These are phyloP conservation scores for Monodelphis domestica DNA, from an alignment of 2,797 vertebrate genomes.

Conservation along the genomic window DNA sequence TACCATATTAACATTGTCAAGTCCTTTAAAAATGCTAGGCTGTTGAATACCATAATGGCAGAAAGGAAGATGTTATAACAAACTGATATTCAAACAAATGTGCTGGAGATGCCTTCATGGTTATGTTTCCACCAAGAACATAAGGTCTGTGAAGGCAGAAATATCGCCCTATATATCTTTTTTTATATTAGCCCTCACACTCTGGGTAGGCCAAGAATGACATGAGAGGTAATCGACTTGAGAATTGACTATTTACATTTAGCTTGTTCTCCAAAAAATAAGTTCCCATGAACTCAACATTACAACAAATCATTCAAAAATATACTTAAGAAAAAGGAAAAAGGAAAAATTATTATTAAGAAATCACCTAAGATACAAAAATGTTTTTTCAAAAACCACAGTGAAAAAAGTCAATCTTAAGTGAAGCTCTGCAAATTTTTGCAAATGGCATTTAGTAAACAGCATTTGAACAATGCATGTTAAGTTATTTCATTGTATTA, in stretches of 20 bases:
- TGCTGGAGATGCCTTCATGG: slow-evolving; percentile 20
- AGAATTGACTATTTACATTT: background rate
- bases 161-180: background rate
- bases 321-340: background rate
- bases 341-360: background rate
- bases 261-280: background rate
- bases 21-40: slow-evolving; percentile 42
- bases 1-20: slow-evolving; percentile 6
- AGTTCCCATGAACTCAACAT: background rate
- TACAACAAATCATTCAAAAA: background rate
- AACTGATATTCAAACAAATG: background rate
- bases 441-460: slow-evolving; percentile 4
- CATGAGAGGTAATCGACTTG: background rate
- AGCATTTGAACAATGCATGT: slow-evolving; percentile 66
- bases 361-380: slow-evolving; percentile 41
- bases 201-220: background rate
- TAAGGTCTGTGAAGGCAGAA: background rate
- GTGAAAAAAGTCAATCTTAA: slow-evolving; percentile 37
- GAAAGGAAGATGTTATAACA: background rate
- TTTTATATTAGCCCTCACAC: background rate
- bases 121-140: background rate
- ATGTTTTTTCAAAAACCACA: slow-evolving; percentile 49
- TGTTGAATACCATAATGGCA: slow-evolving; percentile 32
- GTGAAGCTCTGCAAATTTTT: background rate
- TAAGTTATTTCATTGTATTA: slow-evolving; percentile 66